Evolutionary conservation across 2,888 invertebrate species (phyloP).

Genomic region (Cylindroiulus punctatus): DNA sequence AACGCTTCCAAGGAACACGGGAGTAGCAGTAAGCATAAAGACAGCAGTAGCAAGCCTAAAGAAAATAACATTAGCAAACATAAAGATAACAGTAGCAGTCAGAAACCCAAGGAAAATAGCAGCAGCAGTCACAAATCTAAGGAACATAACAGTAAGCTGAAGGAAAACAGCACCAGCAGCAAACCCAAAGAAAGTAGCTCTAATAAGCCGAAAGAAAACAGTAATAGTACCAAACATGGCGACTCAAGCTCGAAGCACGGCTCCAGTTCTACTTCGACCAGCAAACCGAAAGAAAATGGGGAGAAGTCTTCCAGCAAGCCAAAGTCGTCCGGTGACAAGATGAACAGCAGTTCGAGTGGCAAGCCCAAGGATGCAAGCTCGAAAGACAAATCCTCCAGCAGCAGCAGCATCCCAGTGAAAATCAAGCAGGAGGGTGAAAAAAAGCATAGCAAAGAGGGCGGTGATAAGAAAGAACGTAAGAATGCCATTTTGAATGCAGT

Average conservation of each 20-base stretch:
- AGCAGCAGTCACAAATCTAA: background rate
- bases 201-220: too few species aligned
- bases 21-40: slow-evolving; percentile 60
- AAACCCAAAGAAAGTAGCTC: slow-evolving; percentile 43
- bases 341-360: slow-evolving; percentile 70
- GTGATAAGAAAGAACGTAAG: slow-evolving; percentile 58
- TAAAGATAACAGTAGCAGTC: slow-evolving; percentile 56
- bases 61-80: slow-evolving; percentile 52
- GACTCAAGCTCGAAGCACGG: background rate
- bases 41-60: slow-evolving; percentile 59
- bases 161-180: slow-evolving; percentile 63
- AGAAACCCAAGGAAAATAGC: slow-evolving; percentile 1
- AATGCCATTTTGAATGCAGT: background rate
- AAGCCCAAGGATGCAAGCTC: slow-evolving; percentile 55
- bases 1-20: background rate
- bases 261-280: background rate
- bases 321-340: slow-evolving; percentile 68
- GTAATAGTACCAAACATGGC: background rate
- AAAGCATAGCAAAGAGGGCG: background rate
- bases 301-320: slow-evolving; percentile 62
- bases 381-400: slow-evolving; percentile 53
- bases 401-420: background rate
- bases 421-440: background rate
- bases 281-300: background rate
- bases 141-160: slow-evolving; percentile 62